These are phyloP conservation scores for Macheiramphus alcinus DNA, from an alignment of 2,113 vertebrate species.

Conservation along the genomic window DNA sequence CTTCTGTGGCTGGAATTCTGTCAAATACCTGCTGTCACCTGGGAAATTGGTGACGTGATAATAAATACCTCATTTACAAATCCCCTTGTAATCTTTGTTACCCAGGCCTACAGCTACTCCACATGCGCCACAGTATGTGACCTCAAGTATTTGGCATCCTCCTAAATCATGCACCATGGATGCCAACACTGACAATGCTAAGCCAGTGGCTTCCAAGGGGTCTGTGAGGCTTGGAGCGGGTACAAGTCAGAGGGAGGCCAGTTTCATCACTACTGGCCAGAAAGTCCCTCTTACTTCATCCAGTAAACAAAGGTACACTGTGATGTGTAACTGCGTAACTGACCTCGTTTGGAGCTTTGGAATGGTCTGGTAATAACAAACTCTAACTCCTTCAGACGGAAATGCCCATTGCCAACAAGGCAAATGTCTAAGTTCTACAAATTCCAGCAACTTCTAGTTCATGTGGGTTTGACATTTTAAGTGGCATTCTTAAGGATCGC, in stretches of 20 bases:
- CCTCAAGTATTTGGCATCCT: constrained; percentile 63
- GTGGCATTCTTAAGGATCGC: background rate
- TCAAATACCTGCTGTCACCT: background rate
- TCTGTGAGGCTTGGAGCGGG: constrained; percentile 55
- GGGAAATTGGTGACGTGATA: background rate
- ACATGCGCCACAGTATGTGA: constrained; percentile 40
- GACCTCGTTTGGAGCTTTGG: constrained; percentile 62
- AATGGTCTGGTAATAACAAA: constrained; percentile 57
- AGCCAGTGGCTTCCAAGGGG: constrained; percentile 55
- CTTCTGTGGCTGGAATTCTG: background rate
- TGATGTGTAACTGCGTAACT: constrained; percentile 43
- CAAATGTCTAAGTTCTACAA: background rate
- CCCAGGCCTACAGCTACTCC: constrained; percentile 56
- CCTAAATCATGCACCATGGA: constrained; percentile 46
- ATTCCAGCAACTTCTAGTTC: background rate
- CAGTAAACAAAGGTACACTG: constrained; percentile 62
- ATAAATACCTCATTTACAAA: background rate
- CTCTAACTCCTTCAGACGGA: constrained; percentile 45
- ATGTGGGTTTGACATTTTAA: background rate
- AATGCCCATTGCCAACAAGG: background rate
- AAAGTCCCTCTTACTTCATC: constrained; percentile 62
- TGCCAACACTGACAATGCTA: constrained; percentile 54
- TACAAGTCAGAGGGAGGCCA: constrained; percentile 53
- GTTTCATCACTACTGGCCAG: constrained; percentile 31
- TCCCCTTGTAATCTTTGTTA: constrained; percentile 62